phyloP scores from a whole-genome alignment of 1,140 invertebrate genomes.

The Brachionus asplanchnoidis region DNA sequence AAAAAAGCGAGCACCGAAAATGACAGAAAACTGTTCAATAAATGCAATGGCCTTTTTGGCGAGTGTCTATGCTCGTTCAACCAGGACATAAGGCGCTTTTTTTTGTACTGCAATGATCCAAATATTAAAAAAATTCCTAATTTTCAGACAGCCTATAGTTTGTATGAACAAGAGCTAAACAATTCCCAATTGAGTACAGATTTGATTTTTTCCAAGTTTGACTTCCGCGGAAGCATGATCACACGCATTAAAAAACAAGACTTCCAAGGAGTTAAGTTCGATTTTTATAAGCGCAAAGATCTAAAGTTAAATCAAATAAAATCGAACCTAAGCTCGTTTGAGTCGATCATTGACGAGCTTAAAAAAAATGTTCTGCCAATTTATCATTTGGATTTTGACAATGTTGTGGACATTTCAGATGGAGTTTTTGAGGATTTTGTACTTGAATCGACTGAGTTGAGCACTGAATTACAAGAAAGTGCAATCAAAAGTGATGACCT shows the following conservation, averaged over 20 bases:
- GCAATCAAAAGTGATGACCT: neutral
- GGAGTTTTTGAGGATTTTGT: slow-evolving; percentile 28
- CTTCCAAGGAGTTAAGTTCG: neutral
- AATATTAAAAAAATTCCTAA: slow-evolving; percentile 12
- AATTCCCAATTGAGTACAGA: neutral
- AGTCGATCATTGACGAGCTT: neutral
- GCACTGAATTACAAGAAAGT: neutral
- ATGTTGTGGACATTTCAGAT: slow-evolving; percentile 9
- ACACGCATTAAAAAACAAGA: neutral
- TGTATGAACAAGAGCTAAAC: neutral
- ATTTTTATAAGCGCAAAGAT: neutral
- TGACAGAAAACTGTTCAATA: neutral
- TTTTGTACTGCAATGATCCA: slow-evolving; percentile 33
- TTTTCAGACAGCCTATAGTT: slow-evolving; percentile 2
- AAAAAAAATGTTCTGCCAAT: slow-evolving; percentile 28
- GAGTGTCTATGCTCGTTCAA: slow-evolving; percentile 21
- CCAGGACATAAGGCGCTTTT: neutral
- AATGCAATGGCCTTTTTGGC: slow-evolving; percentile 19
- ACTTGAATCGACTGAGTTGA: neutral
- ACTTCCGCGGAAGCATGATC: slow-evolving; percentile 28
- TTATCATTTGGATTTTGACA: slow-evolving; percentile 38
- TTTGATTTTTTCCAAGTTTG: slow-evolving; percentile 10
- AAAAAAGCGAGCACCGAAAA: neutral
- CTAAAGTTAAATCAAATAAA: neutral
- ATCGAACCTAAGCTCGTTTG: neutral